Base-by-base conservation (phyloP, 2,888 invertebrate genomes). In the Ligdia adustata region DNA sequence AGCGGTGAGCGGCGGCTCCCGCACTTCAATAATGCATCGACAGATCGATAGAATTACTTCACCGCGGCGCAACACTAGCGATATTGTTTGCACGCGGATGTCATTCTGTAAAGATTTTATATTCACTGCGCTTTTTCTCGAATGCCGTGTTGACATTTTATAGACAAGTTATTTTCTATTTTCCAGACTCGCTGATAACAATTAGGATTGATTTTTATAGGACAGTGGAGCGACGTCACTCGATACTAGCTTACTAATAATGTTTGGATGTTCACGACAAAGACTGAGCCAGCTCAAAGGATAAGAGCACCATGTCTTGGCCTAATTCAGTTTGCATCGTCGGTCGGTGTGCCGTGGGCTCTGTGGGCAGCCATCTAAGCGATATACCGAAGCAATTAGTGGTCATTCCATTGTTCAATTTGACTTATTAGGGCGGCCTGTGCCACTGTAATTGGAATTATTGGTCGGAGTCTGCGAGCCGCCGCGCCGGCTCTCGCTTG, bases 21-120 rank as follows among this genome's bases (percentile, higher is more conserved):
- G 70, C 72, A 72, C 44, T 67, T 88, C 81, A 87, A 87, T 87
- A 86, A 88, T 88, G 82, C 84, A 88, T 67, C 74, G 68, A 56
- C 66, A 64, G 75, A 83, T 87, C 86, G 86, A 87, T 86, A 80
- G n/a, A 65, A 63, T 69, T 69, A 69, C 70, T 59, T 59, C 55
- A 60, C 60, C 58, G 60, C 56, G 62, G 68, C 66, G 62, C 74
- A 75, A 69, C 78, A 73, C 75, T 79, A 75, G 62, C 53, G 37
- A 59, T 68, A 64, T 64, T 65, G 69, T 72, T 64, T 65, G 69
- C 55, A 64, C 60, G 56, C 62, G 29, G 50, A 46, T 44, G 49
- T 41, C 41, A 52, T 47, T 48, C 40, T 47, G 24, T 49, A 44
- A 44, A 45, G 46, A 54, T 45, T 50, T 50, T 44, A 46, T 44